phyloP scores from a whole-genome alignment of 2,888 invertebrate genomes.

The Cyclophora punctaria region DNA sequence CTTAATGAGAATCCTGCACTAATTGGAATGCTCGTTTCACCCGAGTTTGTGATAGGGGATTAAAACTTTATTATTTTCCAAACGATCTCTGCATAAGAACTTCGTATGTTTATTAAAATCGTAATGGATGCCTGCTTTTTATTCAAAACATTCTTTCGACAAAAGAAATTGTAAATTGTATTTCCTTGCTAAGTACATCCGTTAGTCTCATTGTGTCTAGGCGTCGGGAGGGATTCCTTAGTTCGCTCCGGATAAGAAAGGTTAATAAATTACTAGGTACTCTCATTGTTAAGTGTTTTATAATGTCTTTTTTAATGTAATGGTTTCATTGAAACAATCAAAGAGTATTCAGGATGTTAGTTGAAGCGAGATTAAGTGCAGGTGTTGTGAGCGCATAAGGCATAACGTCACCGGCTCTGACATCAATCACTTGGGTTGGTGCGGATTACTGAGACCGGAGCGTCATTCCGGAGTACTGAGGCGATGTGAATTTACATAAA shows the following conservation, averaged over 20 bases:
- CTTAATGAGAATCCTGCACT: conserved; percentile 64
- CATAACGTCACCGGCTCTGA: conserved; percentile 50
- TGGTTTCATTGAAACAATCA: too few relatives aligned
- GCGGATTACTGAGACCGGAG: conserved; percentile 54
- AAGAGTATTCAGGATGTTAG: too few relatives aligned
- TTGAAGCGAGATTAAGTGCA: conserved; percentile 13
- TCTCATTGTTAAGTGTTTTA: not conserved
- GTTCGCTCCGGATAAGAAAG: conserved; percentile 18
- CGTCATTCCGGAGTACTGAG: conserved; percentile 49
- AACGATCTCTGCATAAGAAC: conserved; percentile 27
- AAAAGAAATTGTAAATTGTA: conserved; percentile 28
- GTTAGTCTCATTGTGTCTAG: conserved; percentile 23
- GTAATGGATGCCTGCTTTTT: conserved; percentile 4
- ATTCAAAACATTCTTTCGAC: conserved; percentile 22
- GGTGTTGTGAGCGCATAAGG: conserved; percentile 30
- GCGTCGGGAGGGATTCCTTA: conserved; percentile 22
- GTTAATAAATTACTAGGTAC: conserved; percentile 27
- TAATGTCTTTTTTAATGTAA: too few relatives aligned
- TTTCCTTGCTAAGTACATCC: conserved; percentile 26
- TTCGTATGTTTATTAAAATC: not conserved
- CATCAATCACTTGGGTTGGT: conserved; percentile 65
- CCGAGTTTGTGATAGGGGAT: conserved; percentile 39
- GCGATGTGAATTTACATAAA: conserved; percentile 66
- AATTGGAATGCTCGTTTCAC: conserved; percentile 67
- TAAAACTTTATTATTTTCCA: conserved; percentile 46